Evolutionary conservation across 1,140 invertebrate genomes (phyloP).

Genomic region (Drosophila melanogaster): DNA sequence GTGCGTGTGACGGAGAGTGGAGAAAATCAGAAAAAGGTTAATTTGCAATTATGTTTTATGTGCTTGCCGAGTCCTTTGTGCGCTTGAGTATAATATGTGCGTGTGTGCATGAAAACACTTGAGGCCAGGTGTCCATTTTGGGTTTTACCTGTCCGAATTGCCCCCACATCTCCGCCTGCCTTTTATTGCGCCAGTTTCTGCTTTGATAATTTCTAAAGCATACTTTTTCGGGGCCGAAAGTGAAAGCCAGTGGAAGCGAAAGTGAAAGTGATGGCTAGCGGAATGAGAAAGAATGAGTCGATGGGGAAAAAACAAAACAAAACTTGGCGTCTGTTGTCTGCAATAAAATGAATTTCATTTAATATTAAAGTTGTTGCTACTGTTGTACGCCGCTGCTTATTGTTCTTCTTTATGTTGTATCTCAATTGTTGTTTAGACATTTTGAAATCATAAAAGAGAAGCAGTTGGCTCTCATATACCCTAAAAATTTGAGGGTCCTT

Average conservation of each 20-base stretch:
- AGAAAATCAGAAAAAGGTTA: slow-evolving; percentile 61
- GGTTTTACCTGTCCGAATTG: slow-evolving; percentile 20
- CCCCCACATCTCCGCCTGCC: background rate
- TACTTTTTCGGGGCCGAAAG: slow-evolving; percentile 38
- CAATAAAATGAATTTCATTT: slow-evolving; percentile 76
- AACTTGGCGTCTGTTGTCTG: slow-evolving; percentile 52
- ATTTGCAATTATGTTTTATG: slow-evolving; percentile 62
- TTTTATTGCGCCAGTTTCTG: slow-evolving; percentile 11
- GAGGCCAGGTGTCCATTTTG: slow-evolving; percentile 56
- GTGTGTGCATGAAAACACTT: slow-evolving; percentile 35
- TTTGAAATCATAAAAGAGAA: slow-evolving; percentile 64
- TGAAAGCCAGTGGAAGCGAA: slow-evolving; percentile 10
- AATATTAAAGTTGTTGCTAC: slow-evolving; percentile 47
- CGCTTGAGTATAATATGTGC: background rate
- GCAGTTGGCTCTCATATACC: slow-evolving; percentile 30
- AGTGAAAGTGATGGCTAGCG: slow-evolving; percentile 11
- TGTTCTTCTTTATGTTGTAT: slow-evolving; percentile 48
- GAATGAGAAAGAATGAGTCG: slow-evolving; percentile 23
- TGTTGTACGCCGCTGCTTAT: slow-evolving; percentile 18
- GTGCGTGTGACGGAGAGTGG: slow-evolving; percentile 2
- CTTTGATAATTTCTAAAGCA: slow-evolving; percentile 53
- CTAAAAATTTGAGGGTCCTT: background rate
- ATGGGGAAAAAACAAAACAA: slow-evolving; percentile 13
- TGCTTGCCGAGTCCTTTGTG: slow-evolving; percentile 13
- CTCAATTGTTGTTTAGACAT: slow-evolving; percentile 51